These are phyloP conservation scores for Megaleporinus macrocephalus DNA, from an alignment of 2,113 vertebrate genomes.

Conservation along the genomic window DNA sequence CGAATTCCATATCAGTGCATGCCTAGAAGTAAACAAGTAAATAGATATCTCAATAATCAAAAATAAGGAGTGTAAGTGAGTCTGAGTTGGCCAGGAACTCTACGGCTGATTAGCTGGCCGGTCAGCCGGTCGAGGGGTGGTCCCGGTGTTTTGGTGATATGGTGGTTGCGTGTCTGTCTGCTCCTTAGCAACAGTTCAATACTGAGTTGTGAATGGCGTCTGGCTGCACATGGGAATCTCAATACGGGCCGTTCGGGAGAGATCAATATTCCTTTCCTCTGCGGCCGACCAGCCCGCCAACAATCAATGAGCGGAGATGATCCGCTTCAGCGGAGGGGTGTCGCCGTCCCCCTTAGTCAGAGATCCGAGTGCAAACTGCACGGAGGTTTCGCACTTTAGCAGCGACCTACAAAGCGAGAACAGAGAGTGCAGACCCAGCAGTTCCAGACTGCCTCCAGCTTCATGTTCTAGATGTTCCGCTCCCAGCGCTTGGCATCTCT, in stretches of 20 bases:
- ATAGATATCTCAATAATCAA: no score
- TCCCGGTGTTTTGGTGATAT: background rate
- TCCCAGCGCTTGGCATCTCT: background rate
- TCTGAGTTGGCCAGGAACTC: no score
- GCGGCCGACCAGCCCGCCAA: background rate
- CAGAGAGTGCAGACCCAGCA: slow-evolving; percentile 4
- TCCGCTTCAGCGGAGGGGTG: background rate
- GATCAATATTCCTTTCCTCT: slow-evolving; percentile 19
- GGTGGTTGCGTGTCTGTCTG: background rate
- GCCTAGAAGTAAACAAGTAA: no score
- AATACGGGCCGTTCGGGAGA: background rate
- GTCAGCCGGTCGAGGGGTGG: background rate
- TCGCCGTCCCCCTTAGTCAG: background rate
- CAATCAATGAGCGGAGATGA: slow-evolving; percentile 1
- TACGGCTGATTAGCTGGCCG: background rate
- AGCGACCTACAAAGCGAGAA: slow-evolving; percentile 1
- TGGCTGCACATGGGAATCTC: background rate
- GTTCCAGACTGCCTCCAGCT: slow-evolving; percentile 6
- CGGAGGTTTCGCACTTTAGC: background rate
- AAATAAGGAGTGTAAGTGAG: no score
- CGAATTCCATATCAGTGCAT: no score
- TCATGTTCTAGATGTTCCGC: slow-evolving; percentile 14
- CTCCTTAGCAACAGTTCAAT: background rate
- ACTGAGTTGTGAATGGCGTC: background rate
- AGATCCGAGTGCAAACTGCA: background rate